phyloP scores from a whole-genome alignment of 2,797 vertebrate species.

The Anguilla anguilla region DNA sequence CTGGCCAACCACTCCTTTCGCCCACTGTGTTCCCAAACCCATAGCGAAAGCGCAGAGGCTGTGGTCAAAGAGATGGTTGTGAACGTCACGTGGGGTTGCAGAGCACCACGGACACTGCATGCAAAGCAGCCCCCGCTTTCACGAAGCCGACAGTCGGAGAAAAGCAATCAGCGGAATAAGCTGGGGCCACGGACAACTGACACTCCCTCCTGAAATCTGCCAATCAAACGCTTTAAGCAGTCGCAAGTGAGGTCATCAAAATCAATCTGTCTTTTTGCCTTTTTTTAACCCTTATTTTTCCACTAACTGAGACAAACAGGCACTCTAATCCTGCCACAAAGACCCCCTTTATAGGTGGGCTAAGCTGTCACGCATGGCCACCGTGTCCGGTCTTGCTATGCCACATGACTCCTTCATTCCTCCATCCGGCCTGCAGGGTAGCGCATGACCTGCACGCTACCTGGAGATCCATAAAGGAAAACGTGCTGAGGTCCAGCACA shows the following conservation, averaged over 20 bases:
- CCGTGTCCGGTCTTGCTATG: conserved; percentile 42
- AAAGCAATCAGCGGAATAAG: conserved; percentile 60
- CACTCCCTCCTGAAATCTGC: conserved; percentile 47
- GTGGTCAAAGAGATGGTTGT: conserved; percentile 77
- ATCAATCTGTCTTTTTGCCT: conserved; percentile 62
- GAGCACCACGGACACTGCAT: conserved; percentile 63
- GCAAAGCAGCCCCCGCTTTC: conserved; percentile 65
- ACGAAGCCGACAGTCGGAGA: conserved; percentile 62
- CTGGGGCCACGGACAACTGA: conserved; percentile 65
- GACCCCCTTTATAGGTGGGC: conserved; percentile 65
- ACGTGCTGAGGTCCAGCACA: background rate
- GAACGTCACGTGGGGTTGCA: conserved; percentile 68
- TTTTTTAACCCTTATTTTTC: conserved; percentile 56
- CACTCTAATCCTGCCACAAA: conserved; percentile 65
- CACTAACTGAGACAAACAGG: conserved; percentile 70
- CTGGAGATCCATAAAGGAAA: conserved; percentile 48
- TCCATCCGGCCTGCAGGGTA: conserved; percentile 42
- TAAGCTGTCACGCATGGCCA: conserved; percentile 54
- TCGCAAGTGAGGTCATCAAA: conserved; percentile 68
- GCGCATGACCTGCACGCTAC: conserved; percentile 51
- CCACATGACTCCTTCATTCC: conserved; percentile 45
- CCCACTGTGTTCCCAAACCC: conserved; percentile 42
- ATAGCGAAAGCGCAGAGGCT: conserved; percentile 60
- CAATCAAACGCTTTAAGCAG: conserved; percentile 53
- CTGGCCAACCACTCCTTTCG: conserved; percentile 18